Evolutionary conservation across 2,797 vertebrate genomes (phyloP).

Genomic region (Parauchenoglanis punctatus): DNA sequence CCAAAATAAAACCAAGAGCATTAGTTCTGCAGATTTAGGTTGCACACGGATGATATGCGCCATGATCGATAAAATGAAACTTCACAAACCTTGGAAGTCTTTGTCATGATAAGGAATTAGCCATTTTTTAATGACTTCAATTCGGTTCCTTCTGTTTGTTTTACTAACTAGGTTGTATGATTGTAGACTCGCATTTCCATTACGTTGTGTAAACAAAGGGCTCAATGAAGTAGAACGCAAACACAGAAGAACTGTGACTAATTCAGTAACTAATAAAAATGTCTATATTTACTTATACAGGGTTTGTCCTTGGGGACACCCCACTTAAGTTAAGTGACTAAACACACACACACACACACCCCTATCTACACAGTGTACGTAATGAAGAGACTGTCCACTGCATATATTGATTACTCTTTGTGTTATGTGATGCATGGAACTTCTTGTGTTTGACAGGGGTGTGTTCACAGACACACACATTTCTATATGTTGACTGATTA

Average conservation of each 20-base stretch:
- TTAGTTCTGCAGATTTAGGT: background rate
- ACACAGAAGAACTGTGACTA: background rate
- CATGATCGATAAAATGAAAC: background rate
- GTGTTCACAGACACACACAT: constrained; percentile 13
- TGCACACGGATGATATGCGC: background rate
- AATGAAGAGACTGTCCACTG: constrained; percentile 1
- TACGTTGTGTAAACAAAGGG: too few species aligned
- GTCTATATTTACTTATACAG: background rate
- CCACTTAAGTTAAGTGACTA: background rate
- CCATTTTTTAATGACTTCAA: background rate
- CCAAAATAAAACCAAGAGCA: background rate
- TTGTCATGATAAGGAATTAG: background rate
- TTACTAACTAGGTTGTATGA: background rate
- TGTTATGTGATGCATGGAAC: background rate
- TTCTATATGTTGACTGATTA: constrained; percentile 27
- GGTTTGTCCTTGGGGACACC: background rate
- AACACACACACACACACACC: background rate
- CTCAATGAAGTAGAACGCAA: background rate
- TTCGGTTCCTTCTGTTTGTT: background rate
- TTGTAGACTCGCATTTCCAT: background rate
- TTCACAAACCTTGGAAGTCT: background rate
- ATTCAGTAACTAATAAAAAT: background rate
- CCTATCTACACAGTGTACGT: background rate
- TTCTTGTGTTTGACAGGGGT: constrained; percentile 30
- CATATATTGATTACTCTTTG: background rate